Evolutionary conservation across 1,140 invertebrate genomes (phyloP).

Genomic region (Portunus trituberculatus): DNA sequence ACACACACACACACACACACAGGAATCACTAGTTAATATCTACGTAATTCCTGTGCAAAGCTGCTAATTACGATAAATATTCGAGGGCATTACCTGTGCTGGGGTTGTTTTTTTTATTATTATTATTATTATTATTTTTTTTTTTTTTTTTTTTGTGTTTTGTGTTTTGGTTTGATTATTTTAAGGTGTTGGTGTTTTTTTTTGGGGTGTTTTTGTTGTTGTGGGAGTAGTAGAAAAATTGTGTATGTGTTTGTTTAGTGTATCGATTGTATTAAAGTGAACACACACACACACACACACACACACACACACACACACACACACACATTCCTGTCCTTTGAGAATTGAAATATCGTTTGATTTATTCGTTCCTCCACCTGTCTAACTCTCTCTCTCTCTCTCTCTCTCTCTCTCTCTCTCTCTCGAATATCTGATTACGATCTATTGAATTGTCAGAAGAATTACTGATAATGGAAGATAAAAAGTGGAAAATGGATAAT

Average conservation of each 20-base stretch:
- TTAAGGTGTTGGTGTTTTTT: too few species aligned
- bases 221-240: neutral
- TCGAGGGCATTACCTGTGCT: too few species aligned
- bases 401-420: constrained; percentile 20
- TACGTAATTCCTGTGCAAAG: too few species aligned
- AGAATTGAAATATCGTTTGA: too few species aligned
- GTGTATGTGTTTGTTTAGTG: too few species aligned
- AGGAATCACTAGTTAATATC: too few species aligned
- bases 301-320: constrained; percentile 12
- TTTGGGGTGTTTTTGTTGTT: neutral
- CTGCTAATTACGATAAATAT: too few species aligned
- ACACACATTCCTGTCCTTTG: neutral
- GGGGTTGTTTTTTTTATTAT: too few species aligned
- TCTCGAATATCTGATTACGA: neutral
- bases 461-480: neutral
- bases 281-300: constrained; percentile 12
- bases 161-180: too few species aligned
- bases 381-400: constrained; percentile 6
- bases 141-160: too few species aligned
- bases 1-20: too few species aligned
- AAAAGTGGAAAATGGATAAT: neutral
- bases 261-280: neutral
- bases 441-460: neutral
- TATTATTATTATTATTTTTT: too few species aligned
- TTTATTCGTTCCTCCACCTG: neutral